A percentile compares a stretch with the other conserved stretches of the same genome.
Evolutionary conservation across 2,888 invertebrate genomes (phyloP).

Genomic region (Scaptodrosophila latifasciaeformis): DNA sequence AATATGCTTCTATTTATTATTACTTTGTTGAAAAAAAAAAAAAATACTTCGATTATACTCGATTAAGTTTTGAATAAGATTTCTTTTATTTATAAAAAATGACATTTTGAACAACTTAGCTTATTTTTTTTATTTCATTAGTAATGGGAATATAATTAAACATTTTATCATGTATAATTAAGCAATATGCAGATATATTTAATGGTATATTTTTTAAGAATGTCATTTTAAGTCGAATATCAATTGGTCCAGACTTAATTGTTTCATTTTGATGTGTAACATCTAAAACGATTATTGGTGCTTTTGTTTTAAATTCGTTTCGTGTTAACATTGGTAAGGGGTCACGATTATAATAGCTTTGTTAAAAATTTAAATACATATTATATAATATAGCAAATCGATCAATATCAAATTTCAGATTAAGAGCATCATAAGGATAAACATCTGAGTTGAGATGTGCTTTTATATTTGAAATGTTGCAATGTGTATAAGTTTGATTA

Average conservation of each 20-base stretch:
- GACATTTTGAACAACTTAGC: too few relatives aligned
- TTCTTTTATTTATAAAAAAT: too few relatives aligned
- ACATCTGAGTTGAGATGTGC: not conserved
- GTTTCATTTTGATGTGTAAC: conserved; percentile 13
- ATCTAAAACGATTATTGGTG: conserved; percentile 8
- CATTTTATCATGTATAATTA: conserved; percentile 22
- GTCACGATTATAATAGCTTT: too few relatives aligned
- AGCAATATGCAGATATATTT: conserved; percentile 10
- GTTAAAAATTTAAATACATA: too few relatives aligned
- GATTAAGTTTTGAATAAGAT: too few relatives aligned
- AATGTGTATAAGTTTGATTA: too few relatives aligned
- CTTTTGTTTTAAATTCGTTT: too few relatives aligned
- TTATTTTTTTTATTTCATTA: conserved; percentile 16
- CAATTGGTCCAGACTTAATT: conserved; percentile 10
- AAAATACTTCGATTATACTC: too few relatives aligned
- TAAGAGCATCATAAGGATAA: not conserved
- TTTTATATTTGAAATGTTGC: too few relatives aligned
- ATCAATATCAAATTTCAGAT: not conserved
- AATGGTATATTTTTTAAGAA: not conserved
- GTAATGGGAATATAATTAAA: conserved; percentile 14
- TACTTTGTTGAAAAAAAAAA: too few relatives aligned
- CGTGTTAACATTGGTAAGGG: too few relatives aligned
- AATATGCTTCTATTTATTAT: too few relatives aligned
- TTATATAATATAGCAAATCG: not conserved
- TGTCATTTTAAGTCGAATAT: conserved; percentile 10